Percentiles rank a stretch among this genome's conserved stretches.
Evolutionary conservation across 1,140 invertebrate genomes (phyloP).

Genomic region (Conus betulinus): DNA sequence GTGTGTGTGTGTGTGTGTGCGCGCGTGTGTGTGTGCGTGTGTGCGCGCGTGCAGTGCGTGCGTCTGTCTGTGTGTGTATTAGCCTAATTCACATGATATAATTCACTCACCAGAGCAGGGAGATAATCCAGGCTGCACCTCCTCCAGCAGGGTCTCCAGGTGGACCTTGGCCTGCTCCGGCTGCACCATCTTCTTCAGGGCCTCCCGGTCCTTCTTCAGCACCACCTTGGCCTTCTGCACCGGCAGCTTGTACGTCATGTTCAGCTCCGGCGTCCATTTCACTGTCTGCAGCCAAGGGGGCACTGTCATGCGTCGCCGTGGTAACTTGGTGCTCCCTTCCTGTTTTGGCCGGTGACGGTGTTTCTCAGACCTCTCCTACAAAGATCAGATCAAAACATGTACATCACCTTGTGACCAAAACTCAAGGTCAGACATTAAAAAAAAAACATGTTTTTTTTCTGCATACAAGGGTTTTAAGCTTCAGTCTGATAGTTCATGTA

Average conservation of each 20-base stretch:
- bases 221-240: constrained; percentile 38
- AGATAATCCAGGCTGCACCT: constrained; percentile 22
- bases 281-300: constrained; percentile 55
- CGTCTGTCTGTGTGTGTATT: too few species aligned
- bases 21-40: too few species aligned
- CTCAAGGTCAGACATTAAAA: too few species aligned
- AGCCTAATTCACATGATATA: too few species aligned
- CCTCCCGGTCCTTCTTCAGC: constrained; percentile 42
- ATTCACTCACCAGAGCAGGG: constrained; percentile 16
- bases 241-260: constrained; percentile 52
- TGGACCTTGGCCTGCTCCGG: constrained; percentile 36
- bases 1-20: too few species aligned
- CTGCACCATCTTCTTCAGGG: constrained; percentile 35
- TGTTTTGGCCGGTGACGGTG: background rate
- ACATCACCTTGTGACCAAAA: too few species aligned
- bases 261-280: constrained; percentile 50
- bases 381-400: too few species aligned
- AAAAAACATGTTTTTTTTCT: too few species aligned
- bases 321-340: background rate
- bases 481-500: too few species aligned
- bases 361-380: constrained; percentile 43
- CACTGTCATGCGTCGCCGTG: constrained; percentile 36
- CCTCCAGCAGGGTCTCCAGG: constrained; percentile 46
- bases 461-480: too few species aligned
- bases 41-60: too few species aligned